phyloP scores from a whole-genome alignment of 2,113 vertebrate genomes.

The Alligator sinensis region DNA sequence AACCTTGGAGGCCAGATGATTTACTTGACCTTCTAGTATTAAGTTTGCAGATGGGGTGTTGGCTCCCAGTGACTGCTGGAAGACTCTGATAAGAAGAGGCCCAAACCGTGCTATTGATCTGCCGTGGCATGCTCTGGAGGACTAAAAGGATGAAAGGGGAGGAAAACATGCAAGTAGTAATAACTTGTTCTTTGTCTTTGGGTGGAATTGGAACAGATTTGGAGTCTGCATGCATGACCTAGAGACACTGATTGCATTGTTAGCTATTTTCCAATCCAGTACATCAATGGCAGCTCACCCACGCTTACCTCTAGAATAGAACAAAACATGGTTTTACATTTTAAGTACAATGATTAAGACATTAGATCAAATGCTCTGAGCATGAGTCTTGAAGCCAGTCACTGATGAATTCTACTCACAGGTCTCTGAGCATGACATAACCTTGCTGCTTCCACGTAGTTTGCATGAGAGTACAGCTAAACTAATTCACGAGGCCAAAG shows the following conservation, averaged over 20 bases:
- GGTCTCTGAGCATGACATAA: background rate
- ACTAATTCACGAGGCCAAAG: background rate
- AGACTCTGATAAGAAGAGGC: background rate
- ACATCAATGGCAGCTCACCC: background rate
- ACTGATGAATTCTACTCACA: background rate
- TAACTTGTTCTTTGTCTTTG: background rate
- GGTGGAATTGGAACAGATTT: background rate
- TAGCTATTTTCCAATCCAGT: slow-evolving; percentile 22
- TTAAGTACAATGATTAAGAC: background rate
- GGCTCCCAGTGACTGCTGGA: background rate
- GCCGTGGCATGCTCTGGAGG: background rate
- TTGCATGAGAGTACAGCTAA: background rate
- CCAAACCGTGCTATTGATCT: background rate
- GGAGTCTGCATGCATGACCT: background rate
- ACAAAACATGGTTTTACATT: background rate
- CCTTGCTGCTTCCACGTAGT: background rate
- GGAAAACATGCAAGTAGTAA: no score
- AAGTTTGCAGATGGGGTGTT: background rate
- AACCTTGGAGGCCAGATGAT: background rate
- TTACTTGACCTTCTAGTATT: background rate
- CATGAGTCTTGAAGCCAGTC: no score
- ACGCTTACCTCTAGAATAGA: background rate
- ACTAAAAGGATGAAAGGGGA: background rate
- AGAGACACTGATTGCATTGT: background rate
- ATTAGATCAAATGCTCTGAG: background rate